phyloP scores from a whole-genome alignment of 2,888 invertebrate genomes.

The Branchellion lobata region DNA sequence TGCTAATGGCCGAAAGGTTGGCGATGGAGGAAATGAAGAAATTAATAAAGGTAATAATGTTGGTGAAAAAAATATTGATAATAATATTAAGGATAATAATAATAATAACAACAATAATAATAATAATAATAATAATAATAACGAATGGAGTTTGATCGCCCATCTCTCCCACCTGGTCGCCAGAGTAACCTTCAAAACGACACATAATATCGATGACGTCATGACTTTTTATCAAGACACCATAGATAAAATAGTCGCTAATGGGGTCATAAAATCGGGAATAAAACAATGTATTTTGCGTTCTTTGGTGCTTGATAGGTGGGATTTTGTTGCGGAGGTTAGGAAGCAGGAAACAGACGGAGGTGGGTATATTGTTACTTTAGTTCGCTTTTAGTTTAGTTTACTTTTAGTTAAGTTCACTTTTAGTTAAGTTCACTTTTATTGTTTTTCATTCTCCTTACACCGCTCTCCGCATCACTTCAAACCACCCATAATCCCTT shows the following conservation, averaged over 20 bases:
- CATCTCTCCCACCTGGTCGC: constrained; percentile 26
- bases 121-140: constrained; percentile 9
- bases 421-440: too few relatives aligned
- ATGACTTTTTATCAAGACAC: not conserved
- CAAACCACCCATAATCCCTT: not conserved
- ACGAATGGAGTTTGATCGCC: not conserved
- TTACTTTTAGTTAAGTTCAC: too few relatives aligned
- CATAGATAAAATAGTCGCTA: not conserved
- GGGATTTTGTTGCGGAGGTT: not conserved
- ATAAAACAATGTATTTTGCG: not conserved
- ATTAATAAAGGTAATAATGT: not conserved
- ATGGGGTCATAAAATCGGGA: not conserved
- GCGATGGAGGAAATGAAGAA: not conserved
- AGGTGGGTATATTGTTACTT: too few relatives aligned
- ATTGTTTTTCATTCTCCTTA: too few relatives aligned
- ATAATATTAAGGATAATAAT: not conserved
- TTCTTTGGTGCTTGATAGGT: not conserved
- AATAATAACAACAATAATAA: constrained; percentile 2
- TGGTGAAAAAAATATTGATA: not conserved
- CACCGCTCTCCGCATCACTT: not conserved
- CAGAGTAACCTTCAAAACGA: not conserved
- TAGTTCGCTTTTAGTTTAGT: too few relatives aligned
- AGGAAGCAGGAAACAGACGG: not conserved
- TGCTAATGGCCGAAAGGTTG: not conserved
- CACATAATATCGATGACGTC: not conserved